A percentile compares a stretch with the other conserved stretches of the same genome.
Evolutionary conservation across 92 coral and sea anemone species (phyloP).

Genomic region (Zoanthus solanderi): DNA sequence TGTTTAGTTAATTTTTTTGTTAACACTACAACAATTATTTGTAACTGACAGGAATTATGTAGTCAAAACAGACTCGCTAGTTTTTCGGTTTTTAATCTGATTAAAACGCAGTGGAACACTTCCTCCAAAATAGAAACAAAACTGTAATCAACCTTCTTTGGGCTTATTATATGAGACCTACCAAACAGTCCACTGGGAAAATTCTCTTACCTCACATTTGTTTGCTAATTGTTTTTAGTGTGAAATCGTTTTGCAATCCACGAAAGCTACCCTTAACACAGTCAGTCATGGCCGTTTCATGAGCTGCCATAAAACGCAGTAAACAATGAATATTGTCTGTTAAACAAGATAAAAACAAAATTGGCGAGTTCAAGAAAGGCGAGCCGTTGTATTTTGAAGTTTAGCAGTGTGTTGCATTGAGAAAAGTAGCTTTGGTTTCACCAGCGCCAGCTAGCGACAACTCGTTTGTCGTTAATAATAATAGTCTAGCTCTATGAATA

Average conservation of each 20-base stretch:
- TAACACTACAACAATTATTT: conserved; percentile 21
- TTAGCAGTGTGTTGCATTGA: neutral
- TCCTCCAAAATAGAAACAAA: neutral
- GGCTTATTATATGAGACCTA: neutral
- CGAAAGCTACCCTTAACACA: neutral
- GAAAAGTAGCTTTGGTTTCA: no score
- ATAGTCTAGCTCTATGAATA: no score
- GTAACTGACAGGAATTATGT: conserved; percentile 18
- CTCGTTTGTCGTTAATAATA: no score
- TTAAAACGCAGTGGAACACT: neutral
- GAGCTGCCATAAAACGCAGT: neutral
- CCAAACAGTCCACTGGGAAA: neutral
- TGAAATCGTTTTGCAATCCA: neutral
- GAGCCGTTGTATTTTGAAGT: neutral
- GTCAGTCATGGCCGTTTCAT: neutral
- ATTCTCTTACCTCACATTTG: neutral
- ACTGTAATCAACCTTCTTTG: neutral
- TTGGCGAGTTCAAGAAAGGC: neutral
- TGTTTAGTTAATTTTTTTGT: conserved; percentile 22
- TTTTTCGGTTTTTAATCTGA: neutral
- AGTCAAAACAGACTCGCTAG: conserved; percentile 20
- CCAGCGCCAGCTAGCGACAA: no score
- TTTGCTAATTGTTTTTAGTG: neutral
- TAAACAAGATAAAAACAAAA: neutral
- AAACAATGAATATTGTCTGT: neutral